Base-by-base conservation (phyloP, 2,797 vertebrate genomes). In the Cossypha dichroa region DNA sequence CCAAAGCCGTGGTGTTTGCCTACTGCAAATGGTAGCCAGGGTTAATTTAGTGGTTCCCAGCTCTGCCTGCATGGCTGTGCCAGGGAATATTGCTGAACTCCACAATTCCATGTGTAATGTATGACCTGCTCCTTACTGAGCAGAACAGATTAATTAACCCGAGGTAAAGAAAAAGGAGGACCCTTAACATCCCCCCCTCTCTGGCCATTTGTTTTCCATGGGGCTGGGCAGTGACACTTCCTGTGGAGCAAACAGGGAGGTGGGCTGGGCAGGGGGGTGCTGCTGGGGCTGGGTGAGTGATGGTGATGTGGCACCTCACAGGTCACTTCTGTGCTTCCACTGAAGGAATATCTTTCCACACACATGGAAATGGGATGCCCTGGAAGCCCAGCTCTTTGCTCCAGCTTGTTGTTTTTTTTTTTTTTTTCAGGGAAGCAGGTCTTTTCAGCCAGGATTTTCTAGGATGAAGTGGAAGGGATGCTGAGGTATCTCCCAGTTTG, bases 261-360 rank as follows among this genome's bases (percentile, higher is more conserved):
- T 19, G 60, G 1, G 1, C 55, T 54, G 64, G 63, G 54, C 51
- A 43, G 28, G 52, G 40, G 36, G 31, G n/a, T 52, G 55, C 6
- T 68, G 36, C 43, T 79, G 55, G 33, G 66, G 38, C 15, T n/a
- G 55, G 38, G 38, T 82, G 48, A 72, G 13, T 79, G 60, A 45
- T 7, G 36, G 66, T 43, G 69, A 36, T 0, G 2, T 54, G 67
- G 48, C 25, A 86, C 64, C 64, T 59, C 29, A 1, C 0, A 0
- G 77, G 51, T 75, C 70, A 58, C 26, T 22, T 51, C 63, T 58
- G 68, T 16, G 29, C 49, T 69, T 75, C 49, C 19, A 0, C 59
- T 6, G 5, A 17, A 89, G 77, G 70, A 82, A 78, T 41, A 63
- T 33, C 33, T 69, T 46, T 31, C 69, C 54, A 36, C 46, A 58